Conservation (phyloP, 2,888 invertebrate genomes). For the Parnassius glacialis region DNA sequence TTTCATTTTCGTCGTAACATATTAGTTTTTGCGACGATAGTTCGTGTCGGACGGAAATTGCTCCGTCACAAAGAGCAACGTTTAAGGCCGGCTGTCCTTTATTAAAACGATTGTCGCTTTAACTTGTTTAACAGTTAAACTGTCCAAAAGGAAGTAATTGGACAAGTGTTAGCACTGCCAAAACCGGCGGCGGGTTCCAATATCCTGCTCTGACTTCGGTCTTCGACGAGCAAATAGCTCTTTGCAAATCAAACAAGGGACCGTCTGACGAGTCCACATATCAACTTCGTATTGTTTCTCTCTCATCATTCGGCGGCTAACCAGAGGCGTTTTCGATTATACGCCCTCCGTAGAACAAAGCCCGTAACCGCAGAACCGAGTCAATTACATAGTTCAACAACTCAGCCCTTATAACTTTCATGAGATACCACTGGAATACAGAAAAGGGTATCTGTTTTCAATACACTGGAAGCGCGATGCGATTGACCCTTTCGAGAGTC, state of each 20-base stretch:
- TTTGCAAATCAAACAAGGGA: constrained; percentile 79
- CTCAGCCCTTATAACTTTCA: constrained; percentile 81
- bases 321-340: constrained; percentile 80
- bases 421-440: constrained; percentile 77
- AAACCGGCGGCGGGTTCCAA: constrained; percentile 59
- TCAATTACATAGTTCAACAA: constrained; percentile 82
- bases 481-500: constrained; percentile 80
- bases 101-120: constrained; percentile 54
- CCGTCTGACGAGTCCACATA: constrained; percentile 75
- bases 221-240: constrained; percentile 71
- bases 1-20: constrained; percentile 60
- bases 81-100: constrained; percentile 45
- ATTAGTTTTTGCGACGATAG: constrained; percentile 67
- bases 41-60: constrained; percentile 64
- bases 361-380: constrained; percentile 77
- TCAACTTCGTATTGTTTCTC: constrained; percentile 78
- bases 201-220: constrained; percentile 71
- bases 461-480: constrained; percentile 70
- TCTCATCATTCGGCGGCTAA: constrained; percentile 72
- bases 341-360: constrained; percentile 76
- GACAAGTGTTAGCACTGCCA: constrained; percentile 65
- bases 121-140: constrained; percentile 48
- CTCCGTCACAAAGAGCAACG: constrained; percentile 55
- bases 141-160: constrained; percentile 66
- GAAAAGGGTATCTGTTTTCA: constrained; percentile 80